phyloP scores from a whole-genome alignment of 2,797 vertebrate species.

The Platalea minor region DNA sequence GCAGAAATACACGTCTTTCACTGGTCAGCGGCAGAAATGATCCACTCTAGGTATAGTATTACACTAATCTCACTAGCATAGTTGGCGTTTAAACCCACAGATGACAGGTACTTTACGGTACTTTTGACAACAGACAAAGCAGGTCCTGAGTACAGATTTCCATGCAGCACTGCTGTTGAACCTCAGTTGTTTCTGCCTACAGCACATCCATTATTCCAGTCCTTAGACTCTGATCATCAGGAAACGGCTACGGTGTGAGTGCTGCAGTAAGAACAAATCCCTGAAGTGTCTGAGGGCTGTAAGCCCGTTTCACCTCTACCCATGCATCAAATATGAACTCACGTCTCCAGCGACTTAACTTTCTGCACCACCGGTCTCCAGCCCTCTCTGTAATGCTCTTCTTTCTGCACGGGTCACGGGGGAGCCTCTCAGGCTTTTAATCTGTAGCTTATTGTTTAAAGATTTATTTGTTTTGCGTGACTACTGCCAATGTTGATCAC shows the following conservation, averaged over 20 bases:
- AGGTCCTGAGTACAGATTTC: background rate
- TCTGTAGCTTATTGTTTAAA: constrained; percentile 46
- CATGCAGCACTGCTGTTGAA: background rate
- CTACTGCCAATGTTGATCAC: background rate
- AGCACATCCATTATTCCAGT: background rate
- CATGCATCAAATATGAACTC: constrained; percentile 62
- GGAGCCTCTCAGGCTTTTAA: constrained; percentile 50
- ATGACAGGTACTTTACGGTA: background rate
- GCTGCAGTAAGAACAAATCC: constrained; percentile 1
- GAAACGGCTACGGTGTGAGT: accelerated
- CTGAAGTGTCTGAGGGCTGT: background rate
- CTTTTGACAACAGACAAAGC: background rate
- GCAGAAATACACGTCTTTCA: background rate
- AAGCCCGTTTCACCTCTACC: constrained; percentile 28
- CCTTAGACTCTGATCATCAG: background rate
- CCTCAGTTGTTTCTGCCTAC: background rate
- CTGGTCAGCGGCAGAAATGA: background rate
- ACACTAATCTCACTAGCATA: accelerated
- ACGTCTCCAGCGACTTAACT: background rate
- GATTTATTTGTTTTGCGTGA: constrained; percentile 42
- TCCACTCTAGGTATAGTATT: background rate
- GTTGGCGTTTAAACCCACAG: background rate
- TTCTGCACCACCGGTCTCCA: constrained; percentile 3
- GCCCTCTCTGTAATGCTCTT: constrained; percentile 21
- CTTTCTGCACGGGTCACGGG: constrained; percentile 4